Base-by-base conservation (phyloP, 2,113 vertebrate genomes). In the Serinus canaria region DNA sequence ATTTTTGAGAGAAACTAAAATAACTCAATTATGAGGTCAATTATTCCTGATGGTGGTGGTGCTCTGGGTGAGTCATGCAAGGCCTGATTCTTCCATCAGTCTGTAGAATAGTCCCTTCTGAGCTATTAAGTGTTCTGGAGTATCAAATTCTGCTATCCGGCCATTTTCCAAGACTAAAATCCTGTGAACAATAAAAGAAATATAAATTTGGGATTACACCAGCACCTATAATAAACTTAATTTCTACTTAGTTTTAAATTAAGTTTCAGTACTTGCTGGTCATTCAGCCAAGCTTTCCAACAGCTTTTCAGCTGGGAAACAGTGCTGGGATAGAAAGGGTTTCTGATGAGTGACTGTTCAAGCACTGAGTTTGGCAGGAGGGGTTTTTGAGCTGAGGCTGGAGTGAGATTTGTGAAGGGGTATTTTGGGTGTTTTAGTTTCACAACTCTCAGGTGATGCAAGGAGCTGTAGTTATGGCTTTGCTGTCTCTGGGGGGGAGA, bases 141-240 rank as follows among this genome's bases (percentile, higher is more conserved):
- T 98, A 97, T 99, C 99, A 72, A 98, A 99, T 97, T 99, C 99
- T 31, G 97, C 98, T 95, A 99, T 97, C 84, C 60, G 96, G 13
- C 99, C 99, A 31, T 98, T 97, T 96, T 99, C 98, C 98, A 99
- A 98, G 58, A 99, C 99, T 59, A 99, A 98, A 83, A 99, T 98
- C 96, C 99, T 99, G 97, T 88, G 43, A 85, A 97, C 33, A 21
- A 78, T 15, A 90, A 75, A 94, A 91, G 41, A 83, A 85, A 9
- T 31, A 3, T 87, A n/a, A 93, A 52, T 23, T 30, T 79, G 39
- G 55, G 77, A 50, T 82, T 27, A 37, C 6, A 63, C 10, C n/a
- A 52, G 55, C 37, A 81, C 30, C 22, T 75, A 4, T 62, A 80
- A 74, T 49, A 67, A 83, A 63, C 5, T 13, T 28, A 63, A 81